phyloP scores from a whole-genome alignment of 2,888 invertebrate genomes.

The Rhogogaster chlorosoma region DNA sequence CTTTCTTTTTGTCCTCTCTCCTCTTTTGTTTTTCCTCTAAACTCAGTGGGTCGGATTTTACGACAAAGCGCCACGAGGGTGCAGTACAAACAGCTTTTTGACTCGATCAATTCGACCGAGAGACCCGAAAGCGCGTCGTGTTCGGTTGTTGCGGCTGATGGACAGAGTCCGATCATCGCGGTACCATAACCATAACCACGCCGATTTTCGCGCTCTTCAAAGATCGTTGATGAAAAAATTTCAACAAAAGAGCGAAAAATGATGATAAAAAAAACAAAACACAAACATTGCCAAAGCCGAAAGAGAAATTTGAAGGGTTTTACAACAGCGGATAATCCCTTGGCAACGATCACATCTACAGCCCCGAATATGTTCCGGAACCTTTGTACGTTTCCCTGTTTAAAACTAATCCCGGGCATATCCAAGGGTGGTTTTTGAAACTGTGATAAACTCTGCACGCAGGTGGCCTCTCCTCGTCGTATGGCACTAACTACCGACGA shows the following conservation, averaged over 20 bases:
- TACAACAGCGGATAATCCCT: background rate
- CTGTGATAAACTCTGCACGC: conserved; percentile 68
- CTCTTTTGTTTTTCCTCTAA: background rate
- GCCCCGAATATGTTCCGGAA: background rate
- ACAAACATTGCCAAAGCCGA: background rate
- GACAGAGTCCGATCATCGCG: conserved; percentile 15
- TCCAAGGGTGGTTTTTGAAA: conserved; percentile 2
- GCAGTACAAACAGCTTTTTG: conserved; percentile 39
- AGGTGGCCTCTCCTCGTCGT: conserved; percentile 65
- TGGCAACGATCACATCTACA: background rate
- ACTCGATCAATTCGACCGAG: conserved; percentile 41
- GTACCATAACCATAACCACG: background rate
- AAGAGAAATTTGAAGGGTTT: background rate
- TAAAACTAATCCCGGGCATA: background rate
- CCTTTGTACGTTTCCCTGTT: background rate
- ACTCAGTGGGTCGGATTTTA: conserved; percentile 19
- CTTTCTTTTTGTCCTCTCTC: background rate
- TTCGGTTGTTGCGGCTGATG: background rate
- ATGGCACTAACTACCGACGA: conserved; percentile 61
- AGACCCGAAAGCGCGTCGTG: background rate
- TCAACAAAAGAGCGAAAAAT: background rate
- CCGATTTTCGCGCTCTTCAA: background rate
- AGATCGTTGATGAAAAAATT: background rate
- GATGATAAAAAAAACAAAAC: background rate
- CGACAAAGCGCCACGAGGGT: conserved; percentile 19